A percentile compares a stretch with the other conserved stretches of the same genome.
Evolutionary conservation across 2,113 vertebrate genomes (phyloP).

Genomic region (Sinocyclocheilus anophthalmus): DNA sequence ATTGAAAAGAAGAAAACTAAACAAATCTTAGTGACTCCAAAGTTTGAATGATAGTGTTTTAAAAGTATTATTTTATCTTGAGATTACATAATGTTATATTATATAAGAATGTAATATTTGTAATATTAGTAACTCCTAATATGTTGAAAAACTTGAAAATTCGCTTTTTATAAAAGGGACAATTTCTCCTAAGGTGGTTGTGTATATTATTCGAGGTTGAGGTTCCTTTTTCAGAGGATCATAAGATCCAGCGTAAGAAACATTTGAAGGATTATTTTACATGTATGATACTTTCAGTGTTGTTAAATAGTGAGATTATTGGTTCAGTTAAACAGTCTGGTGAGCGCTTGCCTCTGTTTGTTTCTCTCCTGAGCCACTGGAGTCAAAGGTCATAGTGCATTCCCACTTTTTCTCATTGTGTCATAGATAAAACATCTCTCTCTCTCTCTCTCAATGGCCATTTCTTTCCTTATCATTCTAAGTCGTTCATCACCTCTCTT

Average conservation of each 20-base stretch:
- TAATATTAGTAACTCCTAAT: no score
- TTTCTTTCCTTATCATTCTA: conserved; percentile 42
- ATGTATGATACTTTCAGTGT: neutral
- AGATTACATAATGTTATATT: no score
- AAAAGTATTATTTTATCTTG: neutral
- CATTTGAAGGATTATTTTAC: neutral
- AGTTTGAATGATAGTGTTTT: neutral
- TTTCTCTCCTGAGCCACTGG: neutral
- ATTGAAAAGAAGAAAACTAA: neutral
- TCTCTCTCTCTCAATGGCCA: conserved; percentile 13
- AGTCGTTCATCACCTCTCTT: conserved; percentile 49
- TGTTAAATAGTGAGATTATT: neutral
- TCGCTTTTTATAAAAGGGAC: neutral
- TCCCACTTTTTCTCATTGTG: conserved; percentile 32
- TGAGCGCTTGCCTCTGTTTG: neutral
- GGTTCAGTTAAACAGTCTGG: neutral
- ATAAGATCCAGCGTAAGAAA: neutral
- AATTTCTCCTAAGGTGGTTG: no score
- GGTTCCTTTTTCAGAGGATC: neutral
- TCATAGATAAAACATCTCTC: conserved; percentile 41
- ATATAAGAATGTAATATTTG: no score
- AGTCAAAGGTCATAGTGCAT: conserved; percentile 55
- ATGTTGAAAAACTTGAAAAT: neutral
- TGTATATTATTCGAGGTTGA: neutral
- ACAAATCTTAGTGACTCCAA: neutral